phyloP scores from a whole-genome alignment of 2,888 invertebrate species.

The Ectobius pallidus region DNA sequence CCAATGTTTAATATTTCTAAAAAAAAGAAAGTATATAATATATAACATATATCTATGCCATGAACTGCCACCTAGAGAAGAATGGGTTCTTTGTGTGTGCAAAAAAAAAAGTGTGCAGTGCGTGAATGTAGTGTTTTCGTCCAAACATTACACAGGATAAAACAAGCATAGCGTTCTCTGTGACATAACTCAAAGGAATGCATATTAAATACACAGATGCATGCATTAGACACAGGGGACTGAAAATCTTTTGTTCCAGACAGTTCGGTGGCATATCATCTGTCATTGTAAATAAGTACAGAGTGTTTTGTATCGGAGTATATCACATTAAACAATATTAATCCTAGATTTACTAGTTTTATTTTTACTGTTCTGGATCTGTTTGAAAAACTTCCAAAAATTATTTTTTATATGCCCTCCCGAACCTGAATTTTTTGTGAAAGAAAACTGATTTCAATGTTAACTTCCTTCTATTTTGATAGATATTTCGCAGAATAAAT shows the following conservation, averaged over 20 bases:
- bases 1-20: slow-evolving; percentile 27
- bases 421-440: too few species aligned
- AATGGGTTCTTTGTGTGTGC: background rate
- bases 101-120: background rate
- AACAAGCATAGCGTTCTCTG: background rate
- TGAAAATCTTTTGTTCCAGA: background rate
- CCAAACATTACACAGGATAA: background rate
- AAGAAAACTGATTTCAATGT: too few species aligned
- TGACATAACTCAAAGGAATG: background rate
- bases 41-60: slow-evolving; percentile 24
- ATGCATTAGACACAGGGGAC: background rate
- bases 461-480: too few species aligned
- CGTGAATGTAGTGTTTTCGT: slow-evolving; percentile 19
- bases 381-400: too few species aligned
- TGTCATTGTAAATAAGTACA: background rate
- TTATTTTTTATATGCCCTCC: too few species aligned
- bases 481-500: too few species aligned
- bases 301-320: too few species aligned
- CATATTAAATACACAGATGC: background rate
- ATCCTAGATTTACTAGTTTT: too few species aligned
- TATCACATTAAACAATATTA: too few species aligned
- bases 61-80: slow-evolving; percentile 24
- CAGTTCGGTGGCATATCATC: background rate
- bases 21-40: slow-evolving; percentile 7
- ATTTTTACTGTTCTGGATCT: too few species aligned